Percentiles rank a stretch among this genome's conserved stretches.
Evolutionary conservation across 1,140 invertebrate genomes (phyloP).

Genomic region (Drosophila setifemur): DNA sequence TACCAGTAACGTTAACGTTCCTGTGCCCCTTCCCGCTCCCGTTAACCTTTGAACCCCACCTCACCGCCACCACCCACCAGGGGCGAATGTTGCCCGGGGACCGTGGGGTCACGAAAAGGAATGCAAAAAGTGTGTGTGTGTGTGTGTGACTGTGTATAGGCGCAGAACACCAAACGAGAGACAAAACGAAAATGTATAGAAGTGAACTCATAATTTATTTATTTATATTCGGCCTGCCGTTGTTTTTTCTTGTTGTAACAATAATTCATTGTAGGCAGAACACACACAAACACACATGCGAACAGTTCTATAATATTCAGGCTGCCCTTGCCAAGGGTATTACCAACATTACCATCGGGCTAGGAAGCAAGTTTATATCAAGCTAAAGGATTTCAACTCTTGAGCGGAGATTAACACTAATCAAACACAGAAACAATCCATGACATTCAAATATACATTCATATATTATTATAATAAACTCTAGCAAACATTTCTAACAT

Average conservation of each 20-base stretch:
- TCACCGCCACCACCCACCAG: neutral
- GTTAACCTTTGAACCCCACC: neutral
- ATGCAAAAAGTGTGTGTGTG: conserved; percentile 61
- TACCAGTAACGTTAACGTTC: conserved; percentile 42
- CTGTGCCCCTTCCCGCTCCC: neutral
- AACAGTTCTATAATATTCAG: conserved; percentile 22
- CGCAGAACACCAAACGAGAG: conserved; percentile 21
- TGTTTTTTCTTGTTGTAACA: conserved; percentile 67
- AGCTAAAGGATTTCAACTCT: neutral
- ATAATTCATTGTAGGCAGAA: conserved; percentile 72
- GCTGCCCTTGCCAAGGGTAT: conserved; percentile 28
- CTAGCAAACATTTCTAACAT: too few species aligned
- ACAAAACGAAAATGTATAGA: conserved; percentile 44
- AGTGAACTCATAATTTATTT: conserved; percentile 74
- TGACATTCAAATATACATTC: too few species aligned
- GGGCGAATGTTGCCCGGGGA: conserved; percentile 28
- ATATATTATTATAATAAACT: too few species aligned
- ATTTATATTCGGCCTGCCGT: conserved; percentile 57
- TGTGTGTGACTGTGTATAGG: too few species aligned
- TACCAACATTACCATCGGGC: neutral
- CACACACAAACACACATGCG: conserved; percentile 31
- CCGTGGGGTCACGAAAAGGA: conserved; percentile 43
- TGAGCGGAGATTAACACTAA: too few species aligned
- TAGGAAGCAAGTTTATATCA: neutral
- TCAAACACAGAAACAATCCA: too few species aligned